phyloP scores from a whole-genome alignment of 2,888 invertebrate species.

The Acanthoscelides obtectus region DNA sequence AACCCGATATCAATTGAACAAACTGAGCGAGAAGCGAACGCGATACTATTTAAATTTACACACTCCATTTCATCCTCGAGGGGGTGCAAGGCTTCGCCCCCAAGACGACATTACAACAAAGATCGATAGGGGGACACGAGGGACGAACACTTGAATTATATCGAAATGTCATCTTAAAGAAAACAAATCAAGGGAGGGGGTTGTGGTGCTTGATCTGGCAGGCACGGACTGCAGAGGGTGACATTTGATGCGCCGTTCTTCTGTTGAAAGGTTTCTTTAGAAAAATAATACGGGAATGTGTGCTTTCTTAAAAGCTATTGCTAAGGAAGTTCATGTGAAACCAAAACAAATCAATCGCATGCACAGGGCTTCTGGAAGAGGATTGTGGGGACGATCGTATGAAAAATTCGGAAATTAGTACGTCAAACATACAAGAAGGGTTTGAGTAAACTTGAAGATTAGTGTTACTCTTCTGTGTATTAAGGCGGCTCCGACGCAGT shows the following conservation, averaged over 20 bases:
- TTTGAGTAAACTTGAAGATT: too few species aligned
- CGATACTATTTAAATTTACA: conserved; percentile 29
- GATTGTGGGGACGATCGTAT: too few species aligned
- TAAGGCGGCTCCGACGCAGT: too few species aligned
- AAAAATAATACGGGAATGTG: background rate
- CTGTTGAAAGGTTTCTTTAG: background rate
- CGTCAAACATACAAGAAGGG: too few species aligned
- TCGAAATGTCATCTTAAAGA: conserved; percentile 46
- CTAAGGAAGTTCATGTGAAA: background rate
- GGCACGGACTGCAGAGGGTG: background rate
- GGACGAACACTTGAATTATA: conserved; percentile 35
- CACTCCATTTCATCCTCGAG: conserved; percentile 24
- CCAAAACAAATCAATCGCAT: background rate
- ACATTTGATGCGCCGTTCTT: background rate
- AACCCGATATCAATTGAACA: conserved; percentile 19
- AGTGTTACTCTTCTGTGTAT: too few species aligned
- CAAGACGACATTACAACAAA: conserved; percentile 11
- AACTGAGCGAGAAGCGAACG: conserved; percentile 23
- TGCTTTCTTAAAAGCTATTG: background rate
- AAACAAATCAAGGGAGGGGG: conserved; percentile 39
- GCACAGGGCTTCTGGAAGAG: too few species aligned
- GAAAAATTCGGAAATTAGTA: too few species aligned
- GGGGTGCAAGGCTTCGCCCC: background rate
- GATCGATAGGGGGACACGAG: conserved; percentile 22
- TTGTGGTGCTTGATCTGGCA: background rate